phyloP scores from a whole-genome alignment of 1,140 invertebrate genomes.

The Ectropis grisescens region DNA sequence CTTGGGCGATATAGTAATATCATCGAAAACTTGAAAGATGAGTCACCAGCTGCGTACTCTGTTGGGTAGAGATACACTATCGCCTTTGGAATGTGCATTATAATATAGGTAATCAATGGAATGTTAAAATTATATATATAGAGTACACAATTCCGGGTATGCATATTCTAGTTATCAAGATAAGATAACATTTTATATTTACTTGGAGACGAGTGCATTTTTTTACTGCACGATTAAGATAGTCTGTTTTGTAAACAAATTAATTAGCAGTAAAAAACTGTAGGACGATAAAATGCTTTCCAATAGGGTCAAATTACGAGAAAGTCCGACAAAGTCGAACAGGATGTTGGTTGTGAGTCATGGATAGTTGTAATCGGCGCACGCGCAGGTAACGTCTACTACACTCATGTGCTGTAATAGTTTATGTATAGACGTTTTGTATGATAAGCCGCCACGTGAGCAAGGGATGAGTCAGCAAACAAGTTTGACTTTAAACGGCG shows the following conservation, averaged over 20 bases:
- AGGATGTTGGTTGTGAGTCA: constrained; percentile 58
- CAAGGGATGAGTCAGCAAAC: constrained; percentile 30
- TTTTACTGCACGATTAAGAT: constrained; percentile 4
- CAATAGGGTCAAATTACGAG: constrained; percentile 23
- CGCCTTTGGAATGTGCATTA: constrained; percentile 13
- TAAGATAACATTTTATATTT: no score
- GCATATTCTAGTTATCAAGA: no score
- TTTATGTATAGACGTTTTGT: constrained; percentile 12
- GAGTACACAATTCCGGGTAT: constrained; percentile 12
- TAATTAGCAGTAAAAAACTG: no score
- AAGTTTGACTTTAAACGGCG: no score
- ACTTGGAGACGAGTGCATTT: constrained; percentile 9
- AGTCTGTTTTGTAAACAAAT: constrained; percentile 2
- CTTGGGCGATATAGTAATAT: constrained; percentile 13
- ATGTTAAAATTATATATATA: constrained; percentile 11
- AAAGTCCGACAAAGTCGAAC: constrained; percentile 49
- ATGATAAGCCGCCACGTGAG: constrained; percentile 54
- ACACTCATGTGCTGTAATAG: constrained; percentile 26
- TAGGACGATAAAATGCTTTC: constrained; percentile 15
- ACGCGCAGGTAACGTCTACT: constrained; percentile 50
- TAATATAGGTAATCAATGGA: constrained; percentile 14
- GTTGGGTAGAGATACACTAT: constrained; percentile 7
- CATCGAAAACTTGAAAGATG: constrained; percentile 5
- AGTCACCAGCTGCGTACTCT: constrained; percentile 3
- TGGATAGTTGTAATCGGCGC: constrained; percentile 33